A percentile compares a stretch with the other conserved stretches of the same genome.
Conservation (phyloP, 2,888 invertebrate species). For the Protophormia terraenovae region DNA sequence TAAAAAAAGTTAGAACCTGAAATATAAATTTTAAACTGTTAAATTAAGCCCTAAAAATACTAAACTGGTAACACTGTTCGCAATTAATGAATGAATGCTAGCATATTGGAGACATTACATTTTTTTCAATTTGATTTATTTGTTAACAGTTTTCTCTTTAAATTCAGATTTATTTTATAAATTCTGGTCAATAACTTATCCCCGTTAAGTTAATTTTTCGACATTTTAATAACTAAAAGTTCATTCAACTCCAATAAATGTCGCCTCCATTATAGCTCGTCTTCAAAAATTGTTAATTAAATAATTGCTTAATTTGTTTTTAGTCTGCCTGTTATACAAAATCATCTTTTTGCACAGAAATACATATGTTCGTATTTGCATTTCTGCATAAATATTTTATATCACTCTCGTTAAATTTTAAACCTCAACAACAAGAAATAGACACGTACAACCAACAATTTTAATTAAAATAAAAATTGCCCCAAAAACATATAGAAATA, state of each 20-base stretch:
- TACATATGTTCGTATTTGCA: too few species aligned
- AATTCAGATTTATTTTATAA: too few species aligned
- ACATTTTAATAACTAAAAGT: background rate
- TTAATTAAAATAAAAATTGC: constrained; percentile 43
- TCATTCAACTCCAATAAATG: background rate
- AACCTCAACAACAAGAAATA: constrained; percentile 13
- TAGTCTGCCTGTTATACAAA: background rate
- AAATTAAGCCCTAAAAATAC: too few species aligned
- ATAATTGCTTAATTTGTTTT: background rate
- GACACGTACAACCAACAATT: constrained; percentile 34
- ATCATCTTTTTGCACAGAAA: background rate
- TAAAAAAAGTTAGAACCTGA: too few species aligned
- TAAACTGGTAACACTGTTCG: too few species aligned
- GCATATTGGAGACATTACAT: too few species aligned
- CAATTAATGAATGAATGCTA: too few species aligned
- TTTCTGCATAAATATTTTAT: background rate
- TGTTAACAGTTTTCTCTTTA: too few species aligned
- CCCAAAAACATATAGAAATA: background rate
- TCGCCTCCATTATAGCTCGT: background rate
- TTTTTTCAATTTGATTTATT: too few species aligned
- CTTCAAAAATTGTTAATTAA: background rate
- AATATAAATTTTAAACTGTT: too few species aligned
- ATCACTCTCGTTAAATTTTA: background rate
- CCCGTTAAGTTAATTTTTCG: background rate
- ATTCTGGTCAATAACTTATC: background rate